Evolutionary conservation across 2,113 vertebrate species (phyloP), one percentile per base, ranked within the genome.

Genomic region (Istiophorus platypterus): DNA sequence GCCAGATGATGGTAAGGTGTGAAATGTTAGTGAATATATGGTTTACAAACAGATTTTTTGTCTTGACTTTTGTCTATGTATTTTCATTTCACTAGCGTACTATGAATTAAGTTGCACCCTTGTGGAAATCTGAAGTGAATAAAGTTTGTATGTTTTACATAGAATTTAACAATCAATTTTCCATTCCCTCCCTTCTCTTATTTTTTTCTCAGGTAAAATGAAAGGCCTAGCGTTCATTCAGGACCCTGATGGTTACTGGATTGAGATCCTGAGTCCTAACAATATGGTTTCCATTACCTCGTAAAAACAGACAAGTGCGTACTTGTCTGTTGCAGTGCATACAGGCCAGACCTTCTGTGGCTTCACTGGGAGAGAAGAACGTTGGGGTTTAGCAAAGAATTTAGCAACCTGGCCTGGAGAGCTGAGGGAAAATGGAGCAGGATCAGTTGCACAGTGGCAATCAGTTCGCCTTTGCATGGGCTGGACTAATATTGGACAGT

Each of bases 191-290:
- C 24, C 27, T 24, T 6, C 39, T 34, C 3, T 54, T n/a, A 3
- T 65, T 29, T 37, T 18, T 57, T 4, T 64, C 7, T 24, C 85
- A 99, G 97, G 97, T 92, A 99, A 99, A 95, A 99, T 99, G 97
- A 98, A 98, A 95, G 98, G 97, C 54, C 88, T 99, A 91, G 98
- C 98, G 26, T 99, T 99, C 93, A 94, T 99, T 91, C 98, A 99
- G 92, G 98, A 99, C 93, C 98, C 98, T n/a, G 98, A 99, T 78
- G 97, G 97, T 87, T 99, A 99, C 90, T 99, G 97, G 98, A 99
- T 99, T 86, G 98, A 99, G 94, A 99, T 99, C 91, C 93, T 99
- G 91, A 99, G 96, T 94, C 98, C 98, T 20, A 97, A 99, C 89
- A 95, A 92, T 66, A 97, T 99, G 96, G 88, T 94, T 77, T 92